A percentile compares a stretch with the other conserved stretches of the same genome.
These are phyloP conservation scores for Disparrhopalites patrizii DNA, from an alignment of 2,888 invertebrate genomes.

Conservation along the genomic window DNA sequence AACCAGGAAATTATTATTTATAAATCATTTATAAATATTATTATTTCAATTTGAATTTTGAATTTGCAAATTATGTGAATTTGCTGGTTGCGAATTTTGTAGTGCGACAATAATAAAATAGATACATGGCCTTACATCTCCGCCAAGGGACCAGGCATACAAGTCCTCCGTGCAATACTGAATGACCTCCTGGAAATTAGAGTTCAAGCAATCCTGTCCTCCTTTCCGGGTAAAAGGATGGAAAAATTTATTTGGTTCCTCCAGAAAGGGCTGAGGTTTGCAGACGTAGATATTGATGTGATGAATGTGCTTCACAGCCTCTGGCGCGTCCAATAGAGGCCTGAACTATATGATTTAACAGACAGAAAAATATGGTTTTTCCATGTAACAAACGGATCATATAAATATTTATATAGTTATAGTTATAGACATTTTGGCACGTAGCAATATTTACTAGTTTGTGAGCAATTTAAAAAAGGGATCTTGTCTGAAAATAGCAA, in stretches of 20 bases:
- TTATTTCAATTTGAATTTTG: neutral
- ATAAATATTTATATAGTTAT: too few relatives aligned
- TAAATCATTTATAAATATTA: neutral
- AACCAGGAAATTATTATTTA: neutral
- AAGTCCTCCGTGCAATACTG: neutral
- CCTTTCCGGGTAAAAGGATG: neutral
- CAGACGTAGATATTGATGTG: constrained; percentile 3
- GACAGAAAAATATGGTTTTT: neutral
- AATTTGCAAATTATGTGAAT: too few relatives aligned
- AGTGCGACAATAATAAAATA: too few relatives aligned
- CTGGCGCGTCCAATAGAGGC: neutral
- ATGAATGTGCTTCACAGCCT: constrained; percentile 5
- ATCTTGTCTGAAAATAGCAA: too few relatives aligned
- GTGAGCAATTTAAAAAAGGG: too few relatives aligned
- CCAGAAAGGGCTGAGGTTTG: neutral
- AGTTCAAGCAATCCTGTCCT: neutral
- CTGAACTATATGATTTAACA: neutral
- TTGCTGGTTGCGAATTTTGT: too few relatives aligned
- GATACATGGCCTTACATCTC: neutral
- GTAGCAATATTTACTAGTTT: too few relatives aligned
- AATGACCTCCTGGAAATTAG: neutral
- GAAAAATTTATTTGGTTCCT: neutral
- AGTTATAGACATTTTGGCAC: too few relatives aligned
- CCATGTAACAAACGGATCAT: too few relatives aligned
- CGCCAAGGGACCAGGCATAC: neutral